Percentiles rank a stretch among this genome's conserved stretches.
These are phyloP conservation scores for Salticus scenicus DNA, from an alignment of 2,888 invertebrate species.

Conservation along the genomic window DNA sequence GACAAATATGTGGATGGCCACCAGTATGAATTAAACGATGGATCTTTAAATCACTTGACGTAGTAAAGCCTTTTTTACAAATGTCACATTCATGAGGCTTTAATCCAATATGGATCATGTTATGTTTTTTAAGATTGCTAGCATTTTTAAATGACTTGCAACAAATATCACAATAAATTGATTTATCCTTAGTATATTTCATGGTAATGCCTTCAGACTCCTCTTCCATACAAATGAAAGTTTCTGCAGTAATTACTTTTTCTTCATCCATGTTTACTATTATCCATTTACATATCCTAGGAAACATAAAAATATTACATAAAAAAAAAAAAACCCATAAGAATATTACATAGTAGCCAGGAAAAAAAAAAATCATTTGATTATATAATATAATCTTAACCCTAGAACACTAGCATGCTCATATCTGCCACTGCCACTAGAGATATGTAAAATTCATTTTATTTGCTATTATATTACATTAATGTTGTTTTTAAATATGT, in stretches of 20 bases:
- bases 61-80: conserved; percentile 8
- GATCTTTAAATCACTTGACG: conserved; percentile 14
- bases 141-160: conserved; percentile 7
- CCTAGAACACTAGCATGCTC: no score
- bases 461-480: no score
- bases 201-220: neutral
- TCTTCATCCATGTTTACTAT: no score
- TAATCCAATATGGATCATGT: conserved; percentile 3
- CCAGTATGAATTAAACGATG: conserved; percentile 18
- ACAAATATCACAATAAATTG: conserved; percentile 13
- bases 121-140: conserved; percentile 18
- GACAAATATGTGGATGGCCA: conserved; percentile 5
- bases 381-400: no score
- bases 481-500: no score
- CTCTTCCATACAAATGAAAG: neutral
- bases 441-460: no score
- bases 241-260: neutral
- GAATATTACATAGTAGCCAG: no score
- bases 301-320: no score
- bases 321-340: no score
- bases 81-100: conserved; percentile 11
- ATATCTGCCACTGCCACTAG: no score
- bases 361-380: no score
- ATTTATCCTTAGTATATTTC: neutral
- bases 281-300: no score